A percentile compares a stretch with the other conserved stretches of the same genome.
Evolutionary conservation across 2,797 vertebrate genomes (phyloP).

Genomic region (Zalophus californianus): DNA sequence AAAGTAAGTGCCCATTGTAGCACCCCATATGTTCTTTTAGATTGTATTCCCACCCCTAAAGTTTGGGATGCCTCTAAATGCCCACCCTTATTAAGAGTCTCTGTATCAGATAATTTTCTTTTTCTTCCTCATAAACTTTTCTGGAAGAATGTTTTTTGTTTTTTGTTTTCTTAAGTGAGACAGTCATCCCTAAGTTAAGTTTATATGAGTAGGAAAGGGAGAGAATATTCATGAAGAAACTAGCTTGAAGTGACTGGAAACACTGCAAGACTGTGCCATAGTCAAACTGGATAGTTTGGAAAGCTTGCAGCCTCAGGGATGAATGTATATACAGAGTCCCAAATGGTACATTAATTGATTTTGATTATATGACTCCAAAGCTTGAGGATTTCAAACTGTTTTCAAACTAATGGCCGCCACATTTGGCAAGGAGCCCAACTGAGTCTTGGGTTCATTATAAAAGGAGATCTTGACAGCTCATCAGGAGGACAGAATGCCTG

Average conservation of each 20-base stretch:
- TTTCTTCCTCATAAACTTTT: not conserved
- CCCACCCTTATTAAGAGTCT: not conserved
- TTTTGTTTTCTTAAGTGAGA: not conserved
- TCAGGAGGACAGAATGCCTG: not conserved
- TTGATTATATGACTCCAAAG: conserved; percentile 64
- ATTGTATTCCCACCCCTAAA: not conserved
- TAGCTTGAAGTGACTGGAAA: not conserved
- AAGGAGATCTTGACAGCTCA: conserved; percentile 50
- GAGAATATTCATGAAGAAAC: not conserved
- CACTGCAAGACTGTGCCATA: not conserved
- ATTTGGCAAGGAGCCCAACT: conserved; percentile 35
- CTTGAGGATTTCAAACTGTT: conserved; percentile 64
- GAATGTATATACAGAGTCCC: not conserved
- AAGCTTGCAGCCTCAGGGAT: not conserved
- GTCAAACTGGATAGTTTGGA: not conserved
- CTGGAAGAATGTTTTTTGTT: not conserved
- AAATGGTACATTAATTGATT: conserved; percentile 66
- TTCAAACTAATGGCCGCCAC: conserved; percentile 62
- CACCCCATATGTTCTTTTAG: not conserved
- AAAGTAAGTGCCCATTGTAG: not conserved
- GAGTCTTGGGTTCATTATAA: not conserved
- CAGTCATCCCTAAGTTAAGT: not conserved
- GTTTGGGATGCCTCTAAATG: not conserved
- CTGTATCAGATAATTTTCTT: not conserved
- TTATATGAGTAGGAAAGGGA: not conserved